Evolutionary conservation across 2,888 invertebrate species (phyloP).

Genomic region (Acleris sparsana): DNA sequence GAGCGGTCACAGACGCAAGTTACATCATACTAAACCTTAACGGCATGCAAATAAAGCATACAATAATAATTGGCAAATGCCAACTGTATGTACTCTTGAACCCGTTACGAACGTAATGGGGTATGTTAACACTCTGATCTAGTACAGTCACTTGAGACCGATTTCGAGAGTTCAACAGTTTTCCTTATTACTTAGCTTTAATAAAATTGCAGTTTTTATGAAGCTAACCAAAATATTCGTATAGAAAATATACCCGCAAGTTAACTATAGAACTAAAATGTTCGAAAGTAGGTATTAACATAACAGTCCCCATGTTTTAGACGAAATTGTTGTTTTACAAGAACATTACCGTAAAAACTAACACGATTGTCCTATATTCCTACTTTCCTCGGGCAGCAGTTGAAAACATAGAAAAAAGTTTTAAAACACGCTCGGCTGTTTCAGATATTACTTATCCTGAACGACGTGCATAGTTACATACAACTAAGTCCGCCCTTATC

Average conservation of each 20-base stretch:
- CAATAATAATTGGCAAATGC: slow-evolving; percentile 23
- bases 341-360: slow-evolving; percentile 24
- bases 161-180: slow-evolving; percentile 12
- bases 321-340: slow-evolving; percentile 15
- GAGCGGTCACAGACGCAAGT: slow-evolving; percentile 8
- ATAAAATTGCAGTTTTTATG: too few relatives aligned
- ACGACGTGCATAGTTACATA: slow-evolving; percentile 23
- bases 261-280: too few relatives aligned
- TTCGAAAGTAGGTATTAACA: too few relatives aligned
- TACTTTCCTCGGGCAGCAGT: slow-evolving; percentile 18
- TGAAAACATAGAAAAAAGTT: slow-evolving; percentile 32
- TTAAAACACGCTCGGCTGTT: slow-evolving; percentile 30
- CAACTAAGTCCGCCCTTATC: slow-evolving; percentile 5
- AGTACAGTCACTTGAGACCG: slow-evolving; percentile 8
- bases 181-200: background rate
- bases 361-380: slow-evolving; percentile 23
- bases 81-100: slow-evolving; percentile 42
- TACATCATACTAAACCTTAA: slow-evolving; percentile 28
- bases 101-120: slow-evolving; percentile 48
- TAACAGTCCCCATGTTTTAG: background rate
- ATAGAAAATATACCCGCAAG: too few relatives aligned
- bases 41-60: slow-evolving; percentile 22
- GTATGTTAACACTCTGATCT: slow-evolving; percentile 34
- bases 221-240: background rate
- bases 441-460: slow-evolving; percentile 25